Evolutionary conservation across 2,888 invertebrate species (phyloP).

Genomic region (Listrodromus nycthemerus): DNA sequence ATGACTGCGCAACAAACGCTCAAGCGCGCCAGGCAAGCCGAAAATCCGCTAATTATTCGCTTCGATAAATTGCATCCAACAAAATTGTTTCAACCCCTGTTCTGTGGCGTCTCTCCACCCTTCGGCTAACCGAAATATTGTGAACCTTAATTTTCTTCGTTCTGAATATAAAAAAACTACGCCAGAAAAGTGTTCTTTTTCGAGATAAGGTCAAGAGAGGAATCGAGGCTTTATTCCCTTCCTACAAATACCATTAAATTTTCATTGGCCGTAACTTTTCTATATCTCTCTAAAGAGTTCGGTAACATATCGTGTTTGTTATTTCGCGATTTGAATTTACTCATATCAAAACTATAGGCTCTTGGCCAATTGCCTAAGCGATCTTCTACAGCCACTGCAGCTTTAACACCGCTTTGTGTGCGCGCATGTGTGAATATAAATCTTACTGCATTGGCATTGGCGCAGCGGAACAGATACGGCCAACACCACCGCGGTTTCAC

Average conservation of each 20-base stretch:
- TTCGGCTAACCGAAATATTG: background rate
- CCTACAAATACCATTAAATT: background rate
- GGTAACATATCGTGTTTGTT: background rate
- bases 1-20: constrained; percentile 67
- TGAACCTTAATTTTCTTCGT: background rate
- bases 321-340: constrained; percentile 13
- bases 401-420: constrained; percentile 1
- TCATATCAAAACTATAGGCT: constrained; percentile 22
- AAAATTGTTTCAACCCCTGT: constrained; percentile 30
- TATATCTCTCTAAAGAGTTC: background rate
- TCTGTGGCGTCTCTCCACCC: background rate
- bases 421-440: constrained; percentile 40
- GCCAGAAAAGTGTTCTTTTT: background rate
- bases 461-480: constrained; percentile 31
- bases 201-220: background rate
- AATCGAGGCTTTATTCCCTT: background rate
- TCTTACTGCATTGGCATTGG: constrained; percentile 42
- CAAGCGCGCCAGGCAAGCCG: constrained; percentile 54
- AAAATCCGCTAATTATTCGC: constrained; percentile 61
- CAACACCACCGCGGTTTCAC: constrained; percentile 39
- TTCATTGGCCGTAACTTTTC: background rate
- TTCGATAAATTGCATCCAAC: constrained; percentile 54
- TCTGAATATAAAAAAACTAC: background rate
- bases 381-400: constrained; percentile 4
- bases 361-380: constrained; percentile 56